These are phyloP conservation scores for Tetramorium parvispinum DNA, from an alignment of 1,140 invertebrate species.

Conservation along the genomic window DNA sequence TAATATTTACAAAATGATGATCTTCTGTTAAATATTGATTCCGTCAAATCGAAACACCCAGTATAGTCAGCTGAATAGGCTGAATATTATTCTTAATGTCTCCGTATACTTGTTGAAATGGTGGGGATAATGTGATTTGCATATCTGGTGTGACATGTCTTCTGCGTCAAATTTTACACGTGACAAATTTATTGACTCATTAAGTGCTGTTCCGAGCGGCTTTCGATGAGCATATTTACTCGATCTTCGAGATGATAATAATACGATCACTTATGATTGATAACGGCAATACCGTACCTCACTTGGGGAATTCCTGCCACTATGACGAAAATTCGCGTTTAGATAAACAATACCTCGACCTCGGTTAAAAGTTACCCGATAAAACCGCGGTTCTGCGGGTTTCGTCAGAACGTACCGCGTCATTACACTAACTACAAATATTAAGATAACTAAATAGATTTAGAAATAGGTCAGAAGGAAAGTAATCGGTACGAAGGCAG, in stretches of 20 bases:
- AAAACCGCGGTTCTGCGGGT: neutral
- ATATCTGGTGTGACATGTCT: neutral
- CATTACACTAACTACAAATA: neutral
- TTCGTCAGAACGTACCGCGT: neutral
- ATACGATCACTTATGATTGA: neutral
- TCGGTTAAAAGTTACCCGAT: neutral
- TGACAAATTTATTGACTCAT: slow-evolving; percentile 22
- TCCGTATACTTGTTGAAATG: neutral
- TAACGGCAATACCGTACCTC: neutral
- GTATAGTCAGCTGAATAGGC: neutral
- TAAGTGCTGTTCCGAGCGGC: neutral
- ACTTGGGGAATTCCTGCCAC: slow-evolving; percentile 2
- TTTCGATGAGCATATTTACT: neutral
- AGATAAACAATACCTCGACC: slow-evolving; percentile 22
- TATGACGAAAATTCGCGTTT: slow-evolving; percentile 30
- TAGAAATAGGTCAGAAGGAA: neutral
- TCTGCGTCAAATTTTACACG: neutral
- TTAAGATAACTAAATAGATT: neutral
- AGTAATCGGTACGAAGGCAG: neutral
- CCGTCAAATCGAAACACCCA: neutral
- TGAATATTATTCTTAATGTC: neutral
- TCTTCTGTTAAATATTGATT: neutral
- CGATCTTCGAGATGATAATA: slow-evolving; percentile 3
- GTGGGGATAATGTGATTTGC: neutral
- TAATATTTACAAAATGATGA: neutral